Base-by-base conservation (phyloP, 1,140 invertebrate species). In the Lepeophtheirus salmonis region DNA sequence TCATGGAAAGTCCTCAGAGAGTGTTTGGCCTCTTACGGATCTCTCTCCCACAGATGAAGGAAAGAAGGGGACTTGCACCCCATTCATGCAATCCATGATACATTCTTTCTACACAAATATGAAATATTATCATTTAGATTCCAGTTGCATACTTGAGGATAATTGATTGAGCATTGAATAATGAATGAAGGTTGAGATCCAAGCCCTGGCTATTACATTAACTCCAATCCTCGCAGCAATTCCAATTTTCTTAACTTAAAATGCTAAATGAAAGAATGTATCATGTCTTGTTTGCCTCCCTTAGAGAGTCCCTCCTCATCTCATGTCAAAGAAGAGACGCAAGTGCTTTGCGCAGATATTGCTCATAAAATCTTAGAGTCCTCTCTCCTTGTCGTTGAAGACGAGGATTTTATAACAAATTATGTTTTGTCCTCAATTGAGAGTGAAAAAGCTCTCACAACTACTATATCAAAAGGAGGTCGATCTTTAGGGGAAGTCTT, bases 341-440 rank as follows among this genome's bases (percentile, higher is more conserved):
- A 18, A 22, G 52, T n/a, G 3, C 52, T 54, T 14, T 17, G 23
- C 14, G 16, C 23, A n/a, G 21, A 54, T 3, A 22, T 54, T 3
- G 52, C 52, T 22, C 16, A 54, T 20, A 22, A 17, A 14, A 16
- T 54, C 17, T 14, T 54, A 2, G 17, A 16, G 3, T 20, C 17
- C 18, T 17, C 18, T n/a, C 52, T 54, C 3, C 23, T 54, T 17
- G 52, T 54, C 2, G 17, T 20, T 3, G 52, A 54, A 20, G 52
- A 54, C 22, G 52, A 54, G 52, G 52, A 54, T 17, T 54, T 54
- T 22, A 54, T 54, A 3, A 20, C 16, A 3, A 54, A 54, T 22
- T 54, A 20, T 22, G 23, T 54, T 22, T 54, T 54, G 16, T 20
- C 16, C 2, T 17, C 18, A 20, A 22, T 20, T 3, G 21, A 17